Evolutionary conservation across 2,797 vertebrate species (phyloP), one percentile per base, ranked within the genome.

Genomic region (Argya squamiceps): DNA sequence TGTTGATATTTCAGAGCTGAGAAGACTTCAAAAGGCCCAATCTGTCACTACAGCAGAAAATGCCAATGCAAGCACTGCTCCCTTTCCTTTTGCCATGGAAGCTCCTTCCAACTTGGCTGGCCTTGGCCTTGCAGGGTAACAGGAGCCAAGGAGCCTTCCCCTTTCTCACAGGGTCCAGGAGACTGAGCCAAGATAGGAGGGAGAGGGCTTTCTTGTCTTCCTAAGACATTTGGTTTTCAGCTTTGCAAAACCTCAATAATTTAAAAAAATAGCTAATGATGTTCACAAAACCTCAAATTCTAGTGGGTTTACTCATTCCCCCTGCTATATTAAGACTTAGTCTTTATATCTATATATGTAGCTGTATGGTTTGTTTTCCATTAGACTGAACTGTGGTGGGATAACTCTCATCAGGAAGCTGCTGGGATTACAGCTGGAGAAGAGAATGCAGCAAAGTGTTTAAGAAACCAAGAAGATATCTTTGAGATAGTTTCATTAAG

Each of bases 201-300:
- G 75, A 78, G 87, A 94, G 49, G 19, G 44, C 9, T 75, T 95
- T 95, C 95, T 95, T 88, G 53, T 90, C 58, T 88, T 92, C 59
- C 29, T 70, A 73, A 91, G 49, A 76, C 88, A 94, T 96, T 93
- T 92, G 92, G 94, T 84, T 94, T 97, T 96, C 84, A 96, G 91
- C 92, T 96, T 91, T 96, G 88, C 5, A 7, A 96, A 96, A 94
- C 94, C 94, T 94, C 95, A 96, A 91, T 94, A 95, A 96, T 97
- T 95, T 49, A 0, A 73, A 96, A 95, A 95, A 96, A 71, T 44
- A 76, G 83, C 67, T 96, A 96, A 94, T 95, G 88, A 94, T 96
- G 93, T 88, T 96, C 91, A 82, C 59, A 92, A 96, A 97, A 92
- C 96, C 94, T 96, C 95, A 93, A 73, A 96, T 97, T 97, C 93